Conservation (phyloP, 2,113 vertebrate species). For the Lanius ludovicianus region DNA sequence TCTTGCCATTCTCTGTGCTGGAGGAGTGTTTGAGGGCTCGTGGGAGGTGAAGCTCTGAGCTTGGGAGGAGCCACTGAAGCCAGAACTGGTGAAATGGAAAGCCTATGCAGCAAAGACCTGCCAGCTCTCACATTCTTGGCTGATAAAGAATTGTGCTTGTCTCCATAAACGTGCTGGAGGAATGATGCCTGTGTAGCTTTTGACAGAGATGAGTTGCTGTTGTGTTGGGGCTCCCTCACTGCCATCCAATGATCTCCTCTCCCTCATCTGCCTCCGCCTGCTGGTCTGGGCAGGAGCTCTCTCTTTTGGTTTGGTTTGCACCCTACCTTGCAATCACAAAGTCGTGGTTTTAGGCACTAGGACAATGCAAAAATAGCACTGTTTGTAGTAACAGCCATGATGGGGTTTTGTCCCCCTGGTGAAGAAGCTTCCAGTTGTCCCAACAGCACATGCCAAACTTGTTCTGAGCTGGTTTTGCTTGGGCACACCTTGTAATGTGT, state of each 20-base stretch:
- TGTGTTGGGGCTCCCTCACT: not conserved
- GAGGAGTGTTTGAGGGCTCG: not conserved
- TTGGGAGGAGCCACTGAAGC: not conserved
- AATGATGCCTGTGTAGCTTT: not conserved
- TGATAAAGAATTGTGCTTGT: not conserved
- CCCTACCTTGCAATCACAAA: not conserved
- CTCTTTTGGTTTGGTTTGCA: not conserved
- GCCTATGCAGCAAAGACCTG: not conserved
- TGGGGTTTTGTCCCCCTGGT: not conserved
- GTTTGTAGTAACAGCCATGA: not conserved
- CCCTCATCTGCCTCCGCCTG: not conserved
- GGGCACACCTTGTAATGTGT: not conserved
- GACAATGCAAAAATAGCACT: not conserved
- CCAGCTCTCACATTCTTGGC: not conserved
- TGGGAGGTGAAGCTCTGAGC: not conserved
- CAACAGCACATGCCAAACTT: not conserved
- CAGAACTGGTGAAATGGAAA: not conserved
- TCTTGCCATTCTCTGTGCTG: not conserved
- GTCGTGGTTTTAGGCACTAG: not conserved
- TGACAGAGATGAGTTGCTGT: not conserved
- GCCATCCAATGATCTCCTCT: not conserved
- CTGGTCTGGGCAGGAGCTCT: not conserved
- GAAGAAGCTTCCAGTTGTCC: not conserved
- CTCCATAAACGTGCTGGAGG: not conserved
- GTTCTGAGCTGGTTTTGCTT: not conserved